A percentile compares a stretch with the other conserved stretches of the same genome.
Conservation (phyloP, 35 echinoderm and acorn worm genomes). For the Lytechinus variegatus region DNA sequence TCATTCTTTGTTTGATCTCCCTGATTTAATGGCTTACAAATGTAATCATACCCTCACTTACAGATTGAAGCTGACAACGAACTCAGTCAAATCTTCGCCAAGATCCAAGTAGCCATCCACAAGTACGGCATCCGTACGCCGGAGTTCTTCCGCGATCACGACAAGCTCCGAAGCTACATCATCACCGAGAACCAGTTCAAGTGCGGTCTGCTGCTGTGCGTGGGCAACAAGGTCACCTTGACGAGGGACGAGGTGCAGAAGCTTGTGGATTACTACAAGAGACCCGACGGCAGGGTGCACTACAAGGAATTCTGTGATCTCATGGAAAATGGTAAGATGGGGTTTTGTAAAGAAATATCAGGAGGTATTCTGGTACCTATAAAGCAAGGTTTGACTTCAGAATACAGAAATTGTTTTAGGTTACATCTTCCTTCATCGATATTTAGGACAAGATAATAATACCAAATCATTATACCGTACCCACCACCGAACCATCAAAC, state of each 20-base stretch:
- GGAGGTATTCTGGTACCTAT: too few relatives aligned
- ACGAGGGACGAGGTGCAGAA: constrained; percentile 85
- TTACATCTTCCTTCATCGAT: too few relatives aligned
- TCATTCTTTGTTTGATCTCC: too few relatives aligned
- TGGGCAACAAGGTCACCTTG: constrained; percentile 72
- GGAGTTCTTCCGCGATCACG: constrained; percentile 97
- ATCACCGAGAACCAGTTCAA: constrained; percentile 98
- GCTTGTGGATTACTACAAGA: constrained; percentile 85
- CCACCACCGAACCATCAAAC: too few relatives aligned
- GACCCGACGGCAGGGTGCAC: constrained; percentile 77
- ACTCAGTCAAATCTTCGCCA: constrained; percentile 80
- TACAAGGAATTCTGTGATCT: constrained; percentile 95
- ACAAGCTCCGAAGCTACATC: constrained; percentile 86
- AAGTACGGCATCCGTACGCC: constrained; percentile 95
- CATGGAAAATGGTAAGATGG: constrained; percentile 96
- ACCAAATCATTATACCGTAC: too few relatives aligned
- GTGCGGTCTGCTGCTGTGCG: constrained; percentile 90
- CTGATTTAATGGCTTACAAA: too few relatives aligned
- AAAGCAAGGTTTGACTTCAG: too few relatives aligned
- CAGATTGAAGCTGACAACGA: constrained; percentile 58
- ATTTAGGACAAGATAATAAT: too few relatives aligned
- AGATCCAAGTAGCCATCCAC: constrained; percentile 87
- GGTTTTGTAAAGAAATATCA: too few relatives aligned
- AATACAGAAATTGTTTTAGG: too few relatives aligned
- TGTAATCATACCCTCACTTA: not conserved